A percentile compares a stretch with the other conserved stretches of the same genome.
phyloP scores from a whole-genome alignment of 2,888 invertebrate species.

The Hedya salicella region DNA sequence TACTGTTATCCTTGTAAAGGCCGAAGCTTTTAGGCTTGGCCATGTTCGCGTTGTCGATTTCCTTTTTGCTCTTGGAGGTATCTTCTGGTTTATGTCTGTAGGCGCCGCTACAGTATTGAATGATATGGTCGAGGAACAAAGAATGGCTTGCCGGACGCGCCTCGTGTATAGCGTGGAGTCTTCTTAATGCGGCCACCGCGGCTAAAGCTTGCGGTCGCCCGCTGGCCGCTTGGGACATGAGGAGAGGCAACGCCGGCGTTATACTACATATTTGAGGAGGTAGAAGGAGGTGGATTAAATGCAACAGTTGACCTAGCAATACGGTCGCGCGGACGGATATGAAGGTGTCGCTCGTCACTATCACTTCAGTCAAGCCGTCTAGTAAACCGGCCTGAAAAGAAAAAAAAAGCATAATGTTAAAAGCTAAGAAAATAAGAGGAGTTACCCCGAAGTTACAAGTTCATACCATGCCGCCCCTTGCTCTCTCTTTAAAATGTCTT shows the following conservation, averaged over 20 bases:
- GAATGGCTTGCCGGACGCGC: constrained; percentile 92
- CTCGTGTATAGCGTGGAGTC: constrained; percentile 92
- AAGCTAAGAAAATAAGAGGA: too few relatives aligned
- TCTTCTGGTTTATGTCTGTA: constrained; percentile 68
- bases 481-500: too few relatives aligned
- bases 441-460: too few relatives aligned
- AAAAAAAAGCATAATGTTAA: too few relatives aligned
- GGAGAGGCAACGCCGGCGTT: constrained; percentile 92
- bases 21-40: constrained; percentile 60
- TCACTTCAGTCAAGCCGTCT: constrained; percentile 95
- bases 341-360: constrained; percentile 94
- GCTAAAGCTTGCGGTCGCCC: constrained; percentile 93
- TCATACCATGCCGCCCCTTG: too few relatives aligned
- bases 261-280: constrained; percentile 94
- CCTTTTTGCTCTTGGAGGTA: constrained; percentile 69
- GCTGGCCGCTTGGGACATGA: constrained; percentile 91
- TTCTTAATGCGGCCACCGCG: constrained; percentile 91
- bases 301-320: constrained; percentile 94
- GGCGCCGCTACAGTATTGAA: constrained; percentile 84
- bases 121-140: constrained; percentile 92
- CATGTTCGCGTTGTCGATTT: constrained; percentile 74
- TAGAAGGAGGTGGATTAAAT: constrained; percentile 93
- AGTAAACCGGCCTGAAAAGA: constrained; percentile 88
- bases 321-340: constrained; percentile 97
- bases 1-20: constrained; percentile 68